Evolutionary conservation across 2,797 vertebrate species (phyloP), one percentile per base, ranked within the genome.

Genomic region (Atherinosoma microstoma): DNA sequence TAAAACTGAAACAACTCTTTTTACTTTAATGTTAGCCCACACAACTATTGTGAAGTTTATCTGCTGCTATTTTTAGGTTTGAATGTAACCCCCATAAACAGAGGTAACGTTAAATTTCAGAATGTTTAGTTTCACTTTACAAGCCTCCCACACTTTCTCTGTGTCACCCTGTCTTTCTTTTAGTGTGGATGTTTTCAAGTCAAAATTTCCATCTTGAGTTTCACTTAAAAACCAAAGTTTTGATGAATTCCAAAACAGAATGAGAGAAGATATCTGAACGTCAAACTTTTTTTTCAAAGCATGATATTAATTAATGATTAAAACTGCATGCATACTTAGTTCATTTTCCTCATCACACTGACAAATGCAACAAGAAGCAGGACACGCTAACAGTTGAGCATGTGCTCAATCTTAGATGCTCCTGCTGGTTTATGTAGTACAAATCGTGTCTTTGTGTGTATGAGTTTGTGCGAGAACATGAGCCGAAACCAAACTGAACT

Each of bases 111-210:
- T 12, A 60, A 60, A 63, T 79, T 86, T 75, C 58, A 20, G 49
- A 66, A 10, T 22, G 16, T 70, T 78, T 40, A n/a, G 64, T 73
- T 83, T 58, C 57, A 42, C 71, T 69, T 64, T 22, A 49, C 34
- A 27, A 16, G 34, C 68, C 61, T 18, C 86, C 84, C 70, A 87
- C 87, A 74, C 75, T 49, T 84, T 81, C 54, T 83, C 58, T 24
- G 42, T 56, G 32, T 22, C 4, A 38, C 72, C 42, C 29, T 45
- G 6, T 66, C 18, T 51, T 69, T 66, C 15, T 45, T 15, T 47
- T 15, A 1, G 6, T 58, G 10, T 67, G 51, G 27, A 6, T 34
- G 61, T 49, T 30, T 79, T 65, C 76, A 57, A 61, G 64, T 73
- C 27, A 79, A 75, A 70, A 65, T 82, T 84, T 89, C 84, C 82